Evolutionary conservation across 2,797 vertebrate genomes (phyloP), one percentile per base, ranked within the genome.

Genomic region (Ambastaia sidthimunki): DNA sequence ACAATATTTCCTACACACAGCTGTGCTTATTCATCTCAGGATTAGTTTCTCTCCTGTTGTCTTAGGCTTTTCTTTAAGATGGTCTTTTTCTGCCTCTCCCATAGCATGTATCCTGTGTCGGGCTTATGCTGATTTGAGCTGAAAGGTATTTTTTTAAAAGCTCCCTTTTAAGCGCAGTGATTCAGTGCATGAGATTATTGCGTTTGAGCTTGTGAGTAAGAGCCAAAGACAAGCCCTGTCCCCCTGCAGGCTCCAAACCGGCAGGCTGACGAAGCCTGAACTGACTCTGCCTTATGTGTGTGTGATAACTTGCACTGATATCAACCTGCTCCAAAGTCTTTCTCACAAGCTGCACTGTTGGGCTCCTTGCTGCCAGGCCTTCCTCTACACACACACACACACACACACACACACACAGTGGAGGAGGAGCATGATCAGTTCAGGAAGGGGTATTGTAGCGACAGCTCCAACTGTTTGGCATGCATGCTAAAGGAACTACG

Each of bases 261-360:
- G 73, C 71, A 81, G 50, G 75, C 85, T 80, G 82, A 79, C 41
- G 41, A 66, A 21, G 86, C 80, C 59, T 23, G 60, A 65, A 81
- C 84, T 71, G 41, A 70, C 67, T 57, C 19, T 67, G 50, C 62
- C 31, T 37, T 25, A 75, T 41, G 82, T 63, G 77, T 76, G 75
- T 84, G 21, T 73, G 7, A 71, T 69, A 76, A 84, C 65, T 75
- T 71, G 50, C 7, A 3, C 88, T 89, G 89, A 90, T 89, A 59
- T 89, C 88, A 89, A 88, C 89, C 89, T 91, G 89, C 90, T 89
- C 89, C 89, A 83, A 84, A 86, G 85, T 89, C 85, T 76, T 88
- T 85, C 85, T 88, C 77, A 73, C 86, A 85, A 82, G 84, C 74
- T 82, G 85, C 81, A 84, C 86, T 86, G 90, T 85, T 85, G 78